These are phyloP conservation scores for Apeira syringaria DNA, from an alignment of 2,888 invertebrate genomes.

Conservation along the genomic window DNA sequence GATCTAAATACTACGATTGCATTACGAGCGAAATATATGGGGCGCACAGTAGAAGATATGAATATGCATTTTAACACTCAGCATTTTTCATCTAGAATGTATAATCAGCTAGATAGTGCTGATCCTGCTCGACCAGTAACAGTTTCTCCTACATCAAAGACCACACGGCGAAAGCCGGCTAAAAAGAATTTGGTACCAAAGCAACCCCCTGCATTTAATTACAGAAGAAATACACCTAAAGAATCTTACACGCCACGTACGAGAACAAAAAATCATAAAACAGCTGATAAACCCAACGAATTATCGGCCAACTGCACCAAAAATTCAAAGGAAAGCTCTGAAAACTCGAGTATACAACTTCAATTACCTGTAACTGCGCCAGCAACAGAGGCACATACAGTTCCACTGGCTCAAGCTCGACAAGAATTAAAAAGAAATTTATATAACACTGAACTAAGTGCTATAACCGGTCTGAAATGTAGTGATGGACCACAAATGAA, in stretches of 20 bases:
- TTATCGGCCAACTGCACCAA: background rate
- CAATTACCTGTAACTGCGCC: background rate
- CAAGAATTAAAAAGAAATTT: no score
- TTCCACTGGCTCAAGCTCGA: background rate
- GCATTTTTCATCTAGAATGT: background rate
- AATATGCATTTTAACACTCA: background rate
- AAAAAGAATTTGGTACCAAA: background rate
- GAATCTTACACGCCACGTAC: background rate
- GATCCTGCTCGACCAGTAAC: background rate
- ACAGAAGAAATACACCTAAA: background rate
- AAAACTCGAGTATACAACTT: background rate
- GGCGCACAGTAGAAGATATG: background rate
- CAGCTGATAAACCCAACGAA: background rate
- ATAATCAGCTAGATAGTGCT: background rate
- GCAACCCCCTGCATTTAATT: background rate
- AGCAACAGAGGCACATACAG: no score
- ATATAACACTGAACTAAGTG: constrained; percentile 10
- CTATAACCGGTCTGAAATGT: constrained; percentile 5
- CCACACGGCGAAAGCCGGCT: constrained; percentile 3
- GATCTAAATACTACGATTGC: background rate
- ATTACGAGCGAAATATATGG: background rate
- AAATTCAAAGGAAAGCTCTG: background rate
- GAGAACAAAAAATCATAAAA: background rate
- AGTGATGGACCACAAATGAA: background rate
- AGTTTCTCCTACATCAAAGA: constrained; percentile 1